Conservation (phyloP, 2,797 vertebrate species). For the Pogonophryne albipinna region DNA sequence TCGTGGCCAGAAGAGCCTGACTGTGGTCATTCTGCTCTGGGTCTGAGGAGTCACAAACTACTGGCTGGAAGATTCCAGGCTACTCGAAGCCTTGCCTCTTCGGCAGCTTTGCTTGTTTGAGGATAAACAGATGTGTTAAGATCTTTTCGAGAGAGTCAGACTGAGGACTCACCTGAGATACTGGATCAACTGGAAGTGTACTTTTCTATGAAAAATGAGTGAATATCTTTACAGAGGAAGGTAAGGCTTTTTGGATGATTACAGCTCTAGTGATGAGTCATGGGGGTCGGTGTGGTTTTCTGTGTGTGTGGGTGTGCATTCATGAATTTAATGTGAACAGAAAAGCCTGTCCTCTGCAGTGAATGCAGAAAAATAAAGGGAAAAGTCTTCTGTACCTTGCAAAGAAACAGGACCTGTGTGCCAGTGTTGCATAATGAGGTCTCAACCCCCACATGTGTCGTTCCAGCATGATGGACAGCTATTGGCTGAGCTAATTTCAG, state of each 20-base stretch:
- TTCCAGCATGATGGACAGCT: slow-evolving; percentile 14
- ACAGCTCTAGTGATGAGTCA: slow-evolving; percentile 29
- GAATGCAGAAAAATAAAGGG: slow-evolving; percentile 2
- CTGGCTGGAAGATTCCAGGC: slow-evolving; percentile 11
- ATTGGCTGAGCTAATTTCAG: slow-evolving; percentile 38
- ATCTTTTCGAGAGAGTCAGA: not conserved
- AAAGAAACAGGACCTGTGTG: slow-evolving; percentile 44
- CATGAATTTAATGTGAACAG: slow-evolving; percentile 6
- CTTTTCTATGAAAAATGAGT: slow-evolving; percentile 73
- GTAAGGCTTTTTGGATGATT: slow-evolving; percentile 67
- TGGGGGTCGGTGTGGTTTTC: too few species aligned
- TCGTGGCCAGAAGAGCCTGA: slow-evolving; percentile 35
- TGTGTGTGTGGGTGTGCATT: slow-evolving; percentile 13
- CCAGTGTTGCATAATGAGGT: slow-evolving; percentile 41
- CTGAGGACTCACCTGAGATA: slow-evolving; percentile 50
- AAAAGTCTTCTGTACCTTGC: not conserved
- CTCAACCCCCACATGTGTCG: slow-evolving; percentile 23
- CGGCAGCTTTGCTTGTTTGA: slow-evolving; percentile 6
- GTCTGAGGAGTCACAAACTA: slow-evolving; percentile 52
- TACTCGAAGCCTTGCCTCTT: not conserved
- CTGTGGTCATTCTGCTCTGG: slow-evolving; percentile 67
- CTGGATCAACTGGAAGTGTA: slow-evolving; percentile 4
- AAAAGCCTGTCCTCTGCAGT: slow-evolving; percentile 19
- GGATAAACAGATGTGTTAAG: slow-evolving; percentile 27
- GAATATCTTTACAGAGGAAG: slow-evolving; percentile 84